phyloP scores from a whole-genome alignment of 2,113 vertebrate species.

The Perognathus longimembris region DNA sequence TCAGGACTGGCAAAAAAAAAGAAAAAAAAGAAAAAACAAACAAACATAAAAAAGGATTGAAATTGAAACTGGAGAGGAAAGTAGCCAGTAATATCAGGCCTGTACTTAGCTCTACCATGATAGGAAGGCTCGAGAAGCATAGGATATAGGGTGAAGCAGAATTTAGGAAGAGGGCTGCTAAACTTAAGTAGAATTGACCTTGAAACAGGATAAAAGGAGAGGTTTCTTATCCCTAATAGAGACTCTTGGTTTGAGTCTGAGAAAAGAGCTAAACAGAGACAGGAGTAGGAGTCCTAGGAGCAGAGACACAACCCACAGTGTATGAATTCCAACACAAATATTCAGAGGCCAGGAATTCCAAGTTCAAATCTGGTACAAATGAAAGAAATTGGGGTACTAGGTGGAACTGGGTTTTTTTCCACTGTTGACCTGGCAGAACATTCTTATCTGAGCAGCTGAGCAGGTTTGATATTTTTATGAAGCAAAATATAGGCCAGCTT shows the following conservation, averaged over 20 bases:
- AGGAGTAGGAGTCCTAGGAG: slow-evolving; percentile 4
- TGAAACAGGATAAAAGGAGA: not conserved
- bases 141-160: slow-evolving; percentile 42
- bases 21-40: not conserved
- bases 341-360: slow-evolving; percentile 56
- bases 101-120: not conserved
- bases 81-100: not conserved
- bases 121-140: not conserved
- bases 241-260: slow-evolving; percentile 9
- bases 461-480: slow-evolving; percentile 61
- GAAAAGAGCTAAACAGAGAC: not conserved
- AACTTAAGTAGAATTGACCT: slow-evolving; percentile 35
- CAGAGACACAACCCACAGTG: not conserved
- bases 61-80: not conserved
- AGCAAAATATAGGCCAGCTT: slow-evolving; percentile 61
- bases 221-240: not conserved
- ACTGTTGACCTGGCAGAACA: slow-evolving; percentile 65
- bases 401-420: slow-evolving; percentile 76
- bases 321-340: slow-evolving; percentile 29
- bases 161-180: slow-evolving; percentile 44
- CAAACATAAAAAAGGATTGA: not conserved
- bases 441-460: slow-evolving; percentile 67
- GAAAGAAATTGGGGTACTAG: slow-evolving; percentile 37
- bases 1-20: not conserved
- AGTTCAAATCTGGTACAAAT: slow-evolving; percentile 59